These are phyloP conservation scores for Rhinatrema bivittatum DNA, from an alignment of 2,797 vertebrate genomes.

Conservation along the genomic window DNA sequence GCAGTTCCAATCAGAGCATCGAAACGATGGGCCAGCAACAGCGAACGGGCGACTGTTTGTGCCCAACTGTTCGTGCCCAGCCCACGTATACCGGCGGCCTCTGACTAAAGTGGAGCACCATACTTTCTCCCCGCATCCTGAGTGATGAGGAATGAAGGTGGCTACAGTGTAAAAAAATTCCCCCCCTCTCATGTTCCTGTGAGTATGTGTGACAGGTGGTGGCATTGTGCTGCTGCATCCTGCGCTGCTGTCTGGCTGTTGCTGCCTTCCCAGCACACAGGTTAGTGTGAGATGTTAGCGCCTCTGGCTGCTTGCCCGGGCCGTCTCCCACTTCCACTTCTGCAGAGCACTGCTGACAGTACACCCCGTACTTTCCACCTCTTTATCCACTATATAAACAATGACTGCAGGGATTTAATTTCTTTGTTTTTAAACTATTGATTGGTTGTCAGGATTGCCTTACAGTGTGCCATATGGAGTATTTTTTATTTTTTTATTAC, in stretches of 20 bases:
- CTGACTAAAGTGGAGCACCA: constrained; percentile 1
- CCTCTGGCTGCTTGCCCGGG: too few relatives aligned
- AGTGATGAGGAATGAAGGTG: constrained; percentile 56
- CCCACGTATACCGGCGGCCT: neutral
- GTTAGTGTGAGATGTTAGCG: constrained; percentile 30
- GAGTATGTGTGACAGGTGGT: constrained; percentile 5
- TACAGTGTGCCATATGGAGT: too few relatives aligned
- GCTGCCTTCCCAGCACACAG: constrained; percentile 5
- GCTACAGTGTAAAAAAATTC: constrained; percentile 55
- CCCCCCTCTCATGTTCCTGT: constrained; percentile 36
- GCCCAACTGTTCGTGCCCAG: too few relatives aligned
- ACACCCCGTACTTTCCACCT: neutral
- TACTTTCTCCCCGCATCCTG: constrained; percentile 39
- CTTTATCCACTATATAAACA: neutral
- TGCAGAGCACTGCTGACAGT: neutral
- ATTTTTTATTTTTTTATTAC: too few relatives aligned
- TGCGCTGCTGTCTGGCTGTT: neutral
- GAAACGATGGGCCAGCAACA: too few relatives aligned
- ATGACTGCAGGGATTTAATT: constrained; percentile 19
- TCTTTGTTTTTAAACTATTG: neutral
- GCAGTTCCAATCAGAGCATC: too few relatives aligned
- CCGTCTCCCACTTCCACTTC: neutral
- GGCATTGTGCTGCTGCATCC: constrained; percentile 1
- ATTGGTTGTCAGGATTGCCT: too few relatives aligned
- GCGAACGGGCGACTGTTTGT: too few relatives aligned